These are phyloP conservation scores for Lanius collurio DNA, from an alignment of 2,113 vertebrate species.

Conservation along the genomic window DNA sequence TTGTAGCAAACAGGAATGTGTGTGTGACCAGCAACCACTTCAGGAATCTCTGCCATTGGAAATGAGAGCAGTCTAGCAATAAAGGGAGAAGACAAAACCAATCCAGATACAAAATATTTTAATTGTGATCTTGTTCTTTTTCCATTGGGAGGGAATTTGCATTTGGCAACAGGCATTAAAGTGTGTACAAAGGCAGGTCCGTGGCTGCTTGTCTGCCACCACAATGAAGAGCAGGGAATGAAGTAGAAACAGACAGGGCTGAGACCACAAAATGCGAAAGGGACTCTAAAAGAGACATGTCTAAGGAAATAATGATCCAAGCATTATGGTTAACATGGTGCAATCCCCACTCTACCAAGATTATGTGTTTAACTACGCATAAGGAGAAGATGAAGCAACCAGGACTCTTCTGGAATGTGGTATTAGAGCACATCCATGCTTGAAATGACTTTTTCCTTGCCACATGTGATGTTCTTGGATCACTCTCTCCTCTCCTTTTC, in stretches of 20 bases:
- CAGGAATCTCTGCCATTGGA: background rate
- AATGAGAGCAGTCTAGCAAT: background rate
- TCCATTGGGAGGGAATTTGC: background rate
- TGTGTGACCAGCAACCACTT: background rate
- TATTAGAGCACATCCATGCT: background rate
- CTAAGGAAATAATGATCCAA: background rate
- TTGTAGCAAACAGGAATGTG: background rate
- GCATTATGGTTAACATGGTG: background rate
- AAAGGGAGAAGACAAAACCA: background rate
- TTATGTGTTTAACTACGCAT: background rate
- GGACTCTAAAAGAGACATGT: background rate
- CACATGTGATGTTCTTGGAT: background rate
- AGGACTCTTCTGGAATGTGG: background rate
- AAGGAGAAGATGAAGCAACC: background rate
- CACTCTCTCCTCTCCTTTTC: background rate
- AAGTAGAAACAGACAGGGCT: background rate
- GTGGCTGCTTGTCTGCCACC: accelerated
- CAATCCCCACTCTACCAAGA: background rate
- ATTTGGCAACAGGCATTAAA: background rate
- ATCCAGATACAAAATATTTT: background rate
- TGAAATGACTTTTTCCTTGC: background rate
- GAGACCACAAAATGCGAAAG: background rate
- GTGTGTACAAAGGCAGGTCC: background rate
- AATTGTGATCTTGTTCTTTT: background rate
- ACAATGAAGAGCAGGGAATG: background rate